Percentiles rank a stretch among this genome's conserved stretches.
phyloP scores from a whole-genome alignment of 2,797 vertebrate species.

The Presbytis comata region DNA sequence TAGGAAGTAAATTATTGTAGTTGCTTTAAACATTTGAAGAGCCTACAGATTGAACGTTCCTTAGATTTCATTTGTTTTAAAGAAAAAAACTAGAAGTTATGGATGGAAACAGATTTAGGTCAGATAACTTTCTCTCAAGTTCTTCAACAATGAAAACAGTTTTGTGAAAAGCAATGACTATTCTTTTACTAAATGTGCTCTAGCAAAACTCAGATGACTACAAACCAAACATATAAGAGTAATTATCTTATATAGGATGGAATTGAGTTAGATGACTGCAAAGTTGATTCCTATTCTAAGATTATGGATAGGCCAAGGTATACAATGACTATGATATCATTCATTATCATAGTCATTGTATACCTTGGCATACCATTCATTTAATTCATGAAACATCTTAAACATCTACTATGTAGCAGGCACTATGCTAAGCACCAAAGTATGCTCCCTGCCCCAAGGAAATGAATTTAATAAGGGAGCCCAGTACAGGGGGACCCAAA shows the following conservation, averaged over 20 bases:
- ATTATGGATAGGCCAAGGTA: accelerated
- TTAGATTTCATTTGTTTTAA: not conserved
- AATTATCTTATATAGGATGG: too few species aligned
- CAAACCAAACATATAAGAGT: not conserved
- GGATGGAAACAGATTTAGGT: not conserved
- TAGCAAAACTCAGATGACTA: not conserved
- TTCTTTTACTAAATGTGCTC: too few species aligned
- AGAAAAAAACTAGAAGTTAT: not conserved
- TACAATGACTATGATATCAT: too few species aligned
- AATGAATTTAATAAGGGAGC: accelerated
- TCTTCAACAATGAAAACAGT: not conserved
- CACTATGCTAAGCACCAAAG: not conserved
- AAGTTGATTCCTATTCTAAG: not conserved
- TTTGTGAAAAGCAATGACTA: not conserved
- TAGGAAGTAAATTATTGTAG: not conserved
- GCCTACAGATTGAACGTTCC: not conserved
- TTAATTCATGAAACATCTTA: not conserved
- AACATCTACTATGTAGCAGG: not conserved
- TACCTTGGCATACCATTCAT: not conserved
- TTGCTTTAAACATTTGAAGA: not conserved
- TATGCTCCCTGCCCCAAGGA: accelerated
- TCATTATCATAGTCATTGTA: not conserved
- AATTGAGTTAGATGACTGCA: too few species aligned
- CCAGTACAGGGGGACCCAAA: accelerated
- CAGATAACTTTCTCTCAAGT: not conserved